These are phyloP conservation scores for Alca torda DNA, from an alignment of 2,797 vertebrate genomes.

Conservation along the genomic window DNA sequence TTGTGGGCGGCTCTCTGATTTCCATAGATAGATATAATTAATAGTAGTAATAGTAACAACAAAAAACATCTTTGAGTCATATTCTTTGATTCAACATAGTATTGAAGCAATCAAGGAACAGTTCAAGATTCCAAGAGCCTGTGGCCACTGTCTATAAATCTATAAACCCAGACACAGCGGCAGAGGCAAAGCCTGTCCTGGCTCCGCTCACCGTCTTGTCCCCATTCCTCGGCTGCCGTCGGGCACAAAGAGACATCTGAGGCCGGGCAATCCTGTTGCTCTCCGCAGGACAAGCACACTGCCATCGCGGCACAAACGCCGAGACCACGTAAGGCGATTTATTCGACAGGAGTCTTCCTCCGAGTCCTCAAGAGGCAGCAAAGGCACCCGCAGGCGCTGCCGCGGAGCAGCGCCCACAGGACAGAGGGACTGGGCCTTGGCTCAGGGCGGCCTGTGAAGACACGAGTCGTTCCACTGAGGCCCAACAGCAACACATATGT, in stretches of 20 bases:
- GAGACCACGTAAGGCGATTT: accelerated
- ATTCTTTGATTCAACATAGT: accelerated
- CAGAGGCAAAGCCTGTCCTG: too few species aligned
- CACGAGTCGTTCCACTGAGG: background rate
- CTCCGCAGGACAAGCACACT: accelerated
- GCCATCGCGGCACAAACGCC: background rate
- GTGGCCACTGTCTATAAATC: too few species aligned
- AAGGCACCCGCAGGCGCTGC: accelerated
- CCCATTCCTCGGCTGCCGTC: background rate
- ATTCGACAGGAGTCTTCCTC: too few species aligned
- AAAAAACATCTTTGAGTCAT: background rate
- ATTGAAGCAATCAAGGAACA: background rate
- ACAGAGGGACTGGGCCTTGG: background rate
- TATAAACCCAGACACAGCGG: too few species aligned
- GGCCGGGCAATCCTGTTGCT: background rate
- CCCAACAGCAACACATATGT: accelerated
- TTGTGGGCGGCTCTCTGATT: background rate
- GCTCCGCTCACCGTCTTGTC: too few species aligned
- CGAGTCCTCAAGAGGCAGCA: background rate
- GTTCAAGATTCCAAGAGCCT: background rate
- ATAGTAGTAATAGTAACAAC: background rate
- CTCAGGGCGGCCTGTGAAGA: background rate
- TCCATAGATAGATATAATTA: background rate
- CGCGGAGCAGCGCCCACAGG: background rate
- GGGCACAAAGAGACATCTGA: accelerated